A percentile compares a stretch with the other conserved stretches of the same genome.
phyloP scores from a whole-genome alignment of 2,888 invertebrate species.

The Chelonus formosanus region DNA sequence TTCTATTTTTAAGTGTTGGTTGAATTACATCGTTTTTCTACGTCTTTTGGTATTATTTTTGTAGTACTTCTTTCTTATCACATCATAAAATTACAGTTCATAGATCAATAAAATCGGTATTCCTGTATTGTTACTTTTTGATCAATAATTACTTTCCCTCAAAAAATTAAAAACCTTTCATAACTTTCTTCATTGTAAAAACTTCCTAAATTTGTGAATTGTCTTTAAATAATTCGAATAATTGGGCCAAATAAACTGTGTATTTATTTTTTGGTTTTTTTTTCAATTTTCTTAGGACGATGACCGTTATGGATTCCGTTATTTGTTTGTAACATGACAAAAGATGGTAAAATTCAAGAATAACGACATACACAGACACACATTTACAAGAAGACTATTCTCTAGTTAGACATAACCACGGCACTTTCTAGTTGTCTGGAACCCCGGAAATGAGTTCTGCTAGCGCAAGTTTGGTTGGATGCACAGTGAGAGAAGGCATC shows the following conservation, averaged over 20 bases:
- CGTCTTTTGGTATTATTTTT: neutral
- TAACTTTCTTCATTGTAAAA: no score
- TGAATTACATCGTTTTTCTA: slow-evolving; percentile 5
- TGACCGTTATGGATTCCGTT: no score
- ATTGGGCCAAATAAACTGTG: no score
- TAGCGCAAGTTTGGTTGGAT: slow-evolving; percentile 51
- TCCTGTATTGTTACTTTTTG: no score
- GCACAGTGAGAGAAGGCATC: slow-evolving; percentile 45
- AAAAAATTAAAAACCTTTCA: no score
- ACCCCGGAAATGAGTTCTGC: slow-evolving; percentile 59
- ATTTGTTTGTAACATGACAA: slow-evolving; percentile 1
- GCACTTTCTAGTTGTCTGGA: slow-evolving; percentile 6
- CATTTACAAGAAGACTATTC: neutral
- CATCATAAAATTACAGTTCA: no score
- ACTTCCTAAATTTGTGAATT: no score
- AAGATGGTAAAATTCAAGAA: no score
- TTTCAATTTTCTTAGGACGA: neutral
- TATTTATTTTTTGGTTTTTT: slow-evolving; percentile 3
- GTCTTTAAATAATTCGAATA: no score
- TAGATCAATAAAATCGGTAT: no score
- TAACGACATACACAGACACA: neutral
- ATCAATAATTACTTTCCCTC: no score
- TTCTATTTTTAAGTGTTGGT: slow-evolving; percentile 4
- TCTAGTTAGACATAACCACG: slow-evolving; percentile 12
- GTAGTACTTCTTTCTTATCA: no score